Percentiles rank a stretch among this genome's conserved stretches.
Evolutionary conservation across 2,797 vertebrate genomes (phyloP).

Genomic region (Phrynocephalus vlangalii): DNA sequence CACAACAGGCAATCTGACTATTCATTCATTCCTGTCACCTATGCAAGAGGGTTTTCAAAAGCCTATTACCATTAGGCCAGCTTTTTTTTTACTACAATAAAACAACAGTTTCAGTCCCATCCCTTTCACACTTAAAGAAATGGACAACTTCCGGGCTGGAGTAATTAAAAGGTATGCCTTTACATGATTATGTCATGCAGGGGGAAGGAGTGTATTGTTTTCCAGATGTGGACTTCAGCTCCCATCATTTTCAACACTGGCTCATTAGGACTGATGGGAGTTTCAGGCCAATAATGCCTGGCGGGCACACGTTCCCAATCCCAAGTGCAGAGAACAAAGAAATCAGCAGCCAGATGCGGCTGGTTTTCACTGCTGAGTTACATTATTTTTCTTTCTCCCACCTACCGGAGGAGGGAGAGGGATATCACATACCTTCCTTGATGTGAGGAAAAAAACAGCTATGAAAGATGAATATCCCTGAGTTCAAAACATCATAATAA

Average conservation of each 20-base stretch:
- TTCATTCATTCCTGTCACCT: neutral
- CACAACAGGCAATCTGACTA: neutral
- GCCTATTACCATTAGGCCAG: neutral
- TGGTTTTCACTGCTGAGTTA: neutral
- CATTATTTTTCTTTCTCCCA: neutral
- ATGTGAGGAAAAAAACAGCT: constrained; percentile 6
- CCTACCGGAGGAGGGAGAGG: neutral
- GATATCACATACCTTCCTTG: neutral
- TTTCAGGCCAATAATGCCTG: neutral
- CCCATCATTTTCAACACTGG: neutral
- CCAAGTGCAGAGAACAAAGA: neutral
- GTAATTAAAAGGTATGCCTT: neutral
- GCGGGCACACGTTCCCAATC: no score
- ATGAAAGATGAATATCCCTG: constrained; percentile 1
- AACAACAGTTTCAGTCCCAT: neutral
- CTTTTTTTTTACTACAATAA: constrained; percentile 15
- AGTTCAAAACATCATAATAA: neutral
- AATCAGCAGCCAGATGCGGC: neutral
- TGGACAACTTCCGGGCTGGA: neutral
- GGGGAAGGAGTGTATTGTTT: neutral
- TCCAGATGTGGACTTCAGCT: constrained; percentile 1
- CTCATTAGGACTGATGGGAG: neutral
- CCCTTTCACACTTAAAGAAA: constrained; percentile 12
- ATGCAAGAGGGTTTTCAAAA: constrained; percentile 13
- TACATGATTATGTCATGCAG: neutral